Percentiles rank a stretch among this genome's conserved stretches.
These are phyloP conservation scores for Heliocidaris erythrogramma DNA, from an alignment of 35 echinoderm and acorn worm genomes.

Conservation along the genomic window DNA sequence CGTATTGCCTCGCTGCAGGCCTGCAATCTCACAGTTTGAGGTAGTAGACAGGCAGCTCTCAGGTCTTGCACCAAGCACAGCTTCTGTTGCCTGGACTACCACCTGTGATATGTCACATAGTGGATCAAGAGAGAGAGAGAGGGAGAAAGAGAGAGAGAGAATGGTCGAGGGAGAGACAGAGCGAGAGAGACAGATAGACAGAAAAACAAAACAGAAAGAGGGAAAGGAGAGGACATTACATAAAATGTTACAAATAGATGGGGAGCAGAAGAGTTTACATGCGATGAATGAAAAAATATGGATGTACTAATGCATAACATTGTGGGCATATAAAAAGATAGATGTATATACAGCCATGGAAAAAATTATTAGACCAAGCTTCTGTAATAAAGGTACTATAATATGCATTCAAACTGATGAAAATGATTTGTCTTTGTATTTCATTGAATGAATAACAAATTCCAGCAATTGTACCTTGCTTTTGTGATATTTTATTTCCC, in stretches of 20 bases:
- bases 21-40: background rate
- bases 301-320: too few species aligned
- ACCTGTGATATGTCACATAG: background rate
- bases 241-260: background rate
- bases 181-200: background rate
- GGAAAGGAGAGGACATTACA: background rate
- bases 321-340: too few species aligned
- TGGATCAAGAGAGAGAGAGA: background rate
- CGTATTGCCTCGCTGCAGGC: background rate
- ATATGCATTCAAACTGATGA: too few species aligned
- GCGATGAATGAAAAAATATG: background rate
- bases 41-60: slow-evolving; percentile 3
- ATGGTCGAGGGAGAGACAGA: background rate
- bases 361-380: too few species aligned
- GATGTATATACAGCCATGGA: too few species aligned
- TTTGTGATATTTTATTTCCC: too few species aligned
- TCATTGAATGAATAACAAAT: too few species aligned
- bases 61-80: background rate
- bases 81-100: background rate
- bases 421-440: too few species aligned
- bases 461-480: too few species aligned
- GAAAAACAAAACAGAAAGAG: background rate
- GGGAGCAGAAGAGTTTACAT: background rate
- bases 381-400: too few species aligned
- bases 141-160: background rate